Percentiles rank a stretch among this genome's conserved stretches.
phyloP scores from a whole-genome alignment of 2,888 invertebrate genomes.

The Criorhina ranunculi region DNA sequence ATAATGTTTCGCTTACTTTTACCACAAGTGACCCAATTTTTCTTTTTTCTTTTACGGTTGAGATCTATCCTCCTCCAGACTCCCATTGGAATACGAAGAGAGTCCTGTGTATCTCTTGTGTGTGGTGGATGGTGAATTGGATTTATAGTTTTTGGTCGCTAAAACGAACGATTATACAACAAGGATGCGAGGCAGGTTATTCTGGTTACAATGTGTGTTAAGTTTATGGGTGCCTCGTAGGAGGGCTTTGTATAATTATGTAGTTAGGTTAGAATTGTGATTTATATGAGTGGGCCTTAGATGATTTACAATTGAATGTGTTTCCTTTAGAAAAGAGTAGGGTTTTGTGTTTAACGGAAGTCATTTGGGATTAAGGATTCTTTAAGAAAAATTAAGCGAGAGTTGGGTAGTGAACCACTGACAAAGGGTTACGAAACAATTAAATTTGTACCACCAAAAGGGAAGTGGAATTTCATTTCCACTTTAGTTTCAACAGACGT shows the following conservation, averaged over 20 bases:
- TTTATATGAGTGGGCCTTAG: constrained; percentile 17
- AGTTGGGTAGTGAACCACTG: too few relatives aligned
- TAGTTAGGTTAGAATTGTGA: constrained; percentile 8
- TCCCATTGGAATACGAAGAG: too few relatives aligned
- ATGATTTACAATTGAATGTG: constrained; percentile 8
- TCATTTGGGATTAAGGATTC: too few relatives aligned
- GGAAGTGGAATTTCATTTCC: too few relatives aligned
- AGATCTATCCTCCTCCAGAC: constrained; percentile 7
- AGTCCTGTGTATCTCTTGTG: constrained; percentile 16
- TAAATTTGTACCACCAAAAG: too few relatives aligned
- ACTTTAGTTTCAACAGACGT: too few relatives aligned
- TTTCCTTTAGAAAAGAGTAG: not conserved
- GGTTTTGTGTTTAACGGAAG: not conserved
- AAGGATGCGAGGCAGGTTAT: not conserved
- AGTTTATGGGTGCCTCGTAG: constrained; percentile 16
- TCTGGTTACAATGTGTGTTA: not conserved
- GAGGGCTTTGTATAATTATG: constrained; percentile 22
- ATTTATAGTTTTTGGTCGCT: constrained; percentile 57
- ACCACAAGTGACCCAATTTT: constrained; percentile 67
- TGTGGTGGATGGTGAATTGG: constrained; percentile 40
- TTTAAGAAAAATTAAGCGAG: too few relatives aligned
- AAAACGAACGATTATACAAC: constrained; percentile 38
- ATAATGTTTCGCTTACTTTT: constrained; percentile 49
- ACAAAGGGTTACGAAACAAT: too few relatives aligned
- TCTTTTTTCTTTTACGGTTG: constrained; percentile 19